Conservation (phyloP, 92 coral and sea anemone genomes). For the Actinostola sp. region DNA sequence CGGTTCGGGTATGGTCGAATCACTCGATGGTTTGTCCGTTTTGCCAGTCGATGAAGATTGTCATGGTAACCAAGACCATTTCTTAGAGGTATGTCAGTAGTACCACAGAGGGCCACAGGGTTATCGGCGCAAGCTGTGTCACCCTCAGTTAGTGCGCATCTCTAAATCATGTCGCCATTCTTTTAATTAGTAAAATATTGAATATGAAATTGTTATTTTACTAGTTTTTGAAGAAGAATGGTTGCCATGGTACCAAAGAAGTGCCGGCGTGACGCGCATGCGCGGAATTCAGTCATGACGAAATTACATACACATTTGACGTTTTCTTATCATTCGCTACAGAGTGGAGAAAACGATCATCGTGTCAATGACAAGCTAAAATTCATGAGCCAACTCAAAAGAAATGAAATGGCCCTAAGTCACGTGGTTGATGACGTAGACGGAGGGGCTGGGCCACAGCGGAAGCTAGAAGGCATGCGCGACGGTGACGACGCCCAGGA, state of each 20-base stretch:
- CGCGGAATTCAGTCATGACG: no score
- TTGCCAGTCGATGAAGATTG: conserved; percentile 58
- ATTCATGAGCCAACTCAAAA: conserved; percentile 64
- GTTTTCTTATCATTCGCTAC: neutral
- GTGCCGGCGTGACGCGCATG: neutral
- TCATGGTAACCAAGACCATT: neutral
- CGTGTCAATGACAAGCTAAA: conserved; percentile 57
- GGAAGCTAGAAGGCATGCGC: conserved; percentile 88
- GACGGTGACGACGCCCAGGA: conserved; percentile 88
- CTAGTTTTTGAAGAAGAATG: no score
- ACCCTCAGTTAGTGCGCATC: neutral
- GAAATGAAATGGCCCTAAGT: conserved; percentile 39
- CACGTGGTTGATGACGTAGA: conserved; percentile 39
- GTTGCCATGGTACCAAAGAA: neutral
- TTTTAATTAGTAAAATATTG: no score
- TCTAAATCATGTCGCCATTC: neutral
- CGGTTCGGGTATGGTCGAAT: conserved; percentile 41
- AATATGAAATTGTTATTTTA: no score
- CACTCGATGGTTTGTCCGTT: conserved; percentile 72
- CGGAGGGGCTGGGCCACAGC: conserved; percentile 27
- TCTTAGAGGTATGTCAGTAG: conserved; percentile 1
- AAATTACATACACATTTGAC: no score
- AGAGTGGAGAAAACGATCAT: conserved; percentile 41
- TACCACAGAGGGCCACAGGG: neutral
- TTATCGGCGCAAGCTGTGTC: neutral